Percentiles rank a stretch among this genome's conserved stretches.
These are phyloP conservation scores for Strongylocentrotus purpuratus DNA, from an alignment of 35 echinoderm and acorn worm species.

Conservation along the genomic window DNA sequence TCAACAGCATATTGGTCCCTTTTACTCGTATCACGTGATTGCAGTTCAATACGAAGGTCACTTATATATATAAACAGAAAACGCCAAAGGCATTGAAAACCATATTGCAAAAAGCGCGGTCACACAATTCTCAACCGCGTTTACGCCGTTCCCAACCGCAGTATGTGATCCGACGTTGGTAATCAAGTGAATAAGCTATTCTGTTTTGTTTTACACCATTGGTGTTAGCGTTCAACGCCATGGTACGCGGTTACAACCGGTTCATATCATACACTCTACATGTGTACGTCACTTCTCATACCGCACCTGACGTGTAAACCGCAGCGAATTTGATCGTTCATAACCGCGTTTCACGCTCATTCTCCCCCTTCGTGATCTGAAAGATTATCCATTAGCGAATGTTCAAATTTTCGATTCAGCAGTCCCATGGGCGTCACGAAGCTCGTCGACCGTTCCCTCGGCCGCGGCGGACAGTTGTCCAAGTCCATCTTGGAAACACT, in stretches of 20 bases:
- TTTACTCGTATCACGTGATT: not conserved
- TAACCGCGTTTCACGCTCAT: not conserved
- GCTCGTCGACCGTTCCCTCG: constrained; percentile 77
- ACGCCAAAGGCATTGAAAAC: not conserved
- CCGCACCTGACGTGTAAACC: not conserved
- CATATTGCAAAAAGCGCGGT: not conserved
- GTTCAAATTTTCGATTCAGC: constrained; percentile 39
- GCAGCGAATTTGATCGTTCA: not conserved
- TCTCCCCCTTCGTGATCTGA: constrained; percentile 32
- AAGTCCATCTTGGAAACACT: constrained; percentile 66
- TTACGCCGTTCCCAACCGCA: not conserved
- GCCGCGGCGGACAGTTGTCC: constrained; percentile 74
- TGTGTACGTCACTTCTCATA: too few species aligned
- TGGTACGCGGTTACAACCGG: not conserved
- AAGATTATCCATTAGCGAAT: constrained; percentile 16
- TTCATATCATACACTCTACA: too few species aligned
- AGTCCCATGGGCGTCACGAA: constrained; percentile 56
- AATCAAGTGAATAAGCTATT: not conserved
- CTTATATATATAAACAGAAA: not conserved
- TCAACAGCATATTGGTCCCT: not conserved
- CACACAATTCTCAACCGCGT: not conserved
- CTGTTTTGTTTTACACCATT: not conserved
- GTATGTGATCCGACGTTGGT: not conserved
- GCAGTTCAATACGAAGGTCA: not conserved
- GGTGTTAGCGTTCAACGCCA: not conserved